These are phyloP conservation scores for Campoletis raptor DNA, from an alignment of 2,888 invertebrate genomes.

Conservation along the genomic window DNA sequence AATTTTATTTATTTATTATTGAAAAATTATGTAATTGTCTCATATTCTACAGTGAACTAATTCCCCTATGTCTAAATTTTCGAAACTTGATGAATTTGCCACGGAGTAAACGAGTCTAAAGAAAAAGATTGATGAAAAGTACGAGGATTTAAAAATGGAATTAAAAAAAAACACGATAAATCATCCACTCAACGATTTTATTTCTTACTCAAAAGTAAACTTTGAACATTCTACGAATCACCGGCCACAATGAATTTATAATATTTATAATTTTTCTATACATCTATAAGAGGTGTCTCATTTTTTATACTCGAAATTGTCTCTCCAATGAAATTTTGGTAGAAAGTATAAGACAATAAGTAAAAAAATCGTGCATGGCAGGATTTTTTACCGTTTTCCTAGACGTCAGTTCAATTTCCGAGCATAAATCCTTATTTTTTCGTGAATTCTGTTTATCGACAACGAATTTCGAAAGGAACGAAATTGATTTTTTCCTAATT, in stretches of 20 bases:
- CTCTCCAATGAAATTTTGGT: not conserved
- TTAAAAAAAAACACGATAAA: not conserved
- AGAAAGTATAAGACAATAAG: not conserved
- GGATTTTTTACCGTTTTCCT: not conserved
- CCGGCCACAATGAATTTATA: conserved; percentile 47
- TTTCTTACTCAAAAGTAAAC: conserved; percentile 70
- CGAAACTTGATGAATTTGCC: not conserved
- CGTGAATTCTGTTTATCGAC: too few relatives aligned
- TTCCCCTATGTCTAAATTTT: not conserved
- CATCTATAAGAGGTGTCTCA: conserved; percentile 12
- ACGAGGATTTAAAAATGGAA: not conserved
- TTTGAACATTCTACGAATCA: conserved; percentile 68
- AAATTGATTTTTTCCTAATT: not conserved
- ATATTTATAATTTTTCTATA: conserved; percentile 35
- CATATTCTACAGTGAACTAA: too few relatives aligned
- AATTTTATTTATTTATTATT: too few relatives aligned
- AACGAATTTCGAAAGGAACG: too few relatives aligned
- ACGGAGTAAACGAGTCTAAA: not conserved
- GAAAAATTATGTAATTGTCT: too few relatives aligned
- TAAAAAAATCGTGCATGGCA: not conserved
- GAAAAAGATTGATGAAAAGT: not conserved
- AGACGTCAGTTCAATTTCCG: not conserved
- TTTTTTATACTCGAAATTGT: not conserved
- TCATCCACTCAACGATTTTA: conserved; percentile 66
- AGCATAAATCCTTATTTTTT: not conserved